Evolutionary conservation across 2,888 invertebrate species (phyloP), one percentile per base, ranked within the genome.

Genomic region (Podabrus alpinus): DNA sequence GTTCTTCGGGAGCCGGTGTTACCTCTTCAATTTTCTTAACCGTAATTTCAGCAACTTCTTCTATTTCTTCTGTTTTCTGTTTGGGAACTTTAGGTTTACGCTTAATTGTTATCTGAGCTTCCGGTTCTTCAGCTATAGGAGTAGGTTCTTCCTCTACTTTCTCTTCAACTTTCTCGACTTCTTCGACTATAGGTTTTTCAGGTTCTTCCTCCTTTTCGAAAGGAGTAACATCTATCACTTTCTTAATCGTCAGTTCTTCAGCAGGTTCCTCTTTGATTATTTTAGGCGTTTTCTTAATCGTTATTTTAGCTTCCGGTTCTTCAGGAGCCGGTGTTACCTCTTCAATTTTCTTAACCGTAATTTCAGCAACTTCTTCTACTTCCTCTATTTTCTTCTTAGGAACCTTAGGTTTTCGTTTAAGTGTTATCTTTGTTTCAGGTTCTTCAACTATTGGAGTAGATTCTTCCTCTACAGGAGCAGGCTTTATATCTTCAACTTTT

Each of bases 191-290:
- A n/a, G n/a, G n/a, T n/a, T 79, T 76, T 70, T 80, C 83, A 13
- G 78, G 78, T 9, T 86, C 89, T 80, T 86, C 90, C 77, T 88
- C 88, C 68, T 89, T 88, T 81, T 89, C 88, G 15, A 74, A 19
- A 59, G 59, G 66, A 9, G 92, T 85, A 4, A 90, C 88, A 82
- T 89, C 89, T 16, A 88, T 80, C 73, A 71, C 69, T 10, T 72
- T 81, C 59, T 81, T 81, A 1, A 77, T 77, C 16, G 82, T 79
- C 7, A 78, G 79, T 17, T 81, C 77, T 69, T 80, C 76, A 15
- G 69, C 71, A 15, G 17, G 68, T 70, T 70, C 70, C 59, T 79
- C 79, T 80, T 92, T 92, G n/a, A 92, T 86, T 5, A 69, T 59
- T 59, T 85, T 81, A 17, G 78, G 78, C 60, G 85, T 81, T 3